These are phyloP conservation scores for Polyodon spathula DNA, from an alignment of 2,113 vertebrate species.

Conservation along the genomic window DNA sequence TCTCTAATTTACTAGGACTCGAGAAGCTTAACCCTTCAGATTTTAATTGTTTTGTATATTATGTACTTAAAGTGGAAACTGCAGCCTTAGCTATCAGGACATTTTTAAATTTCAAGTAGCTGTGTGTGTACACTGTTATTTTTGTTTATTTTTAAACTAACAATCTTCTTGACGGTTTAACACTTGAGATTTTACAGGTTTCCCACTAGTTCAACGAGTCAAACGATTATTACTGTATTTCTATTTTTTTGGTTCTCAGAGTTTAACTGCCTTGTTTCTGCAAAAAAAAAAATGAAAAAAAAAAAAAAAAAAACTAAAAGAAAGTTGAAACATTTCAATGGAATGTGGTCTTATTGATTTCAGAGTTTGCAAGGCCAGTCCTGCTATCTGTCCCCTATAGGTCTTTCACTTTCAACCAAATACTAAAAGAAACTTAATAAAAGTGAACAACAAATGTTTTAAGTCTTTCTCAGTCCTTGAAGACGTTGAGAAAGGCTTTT, in stretches of 20 bases:
- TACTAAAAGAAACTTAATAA: too few relatives aligned
- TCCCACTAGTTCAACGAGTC: slow-evolving; percentile 9
- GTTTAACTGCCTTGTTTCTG: slow-evolving; percentile 13
- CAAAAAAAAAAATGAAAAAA: slow-evolving; percentile 17
- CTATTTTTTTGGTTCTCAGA: slow-evolving; percentile 2
- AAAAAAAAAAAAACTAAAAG: not conserved
- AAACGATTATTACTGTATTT: not conserved
- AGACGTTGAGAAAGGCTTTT: too few relatives aligned
- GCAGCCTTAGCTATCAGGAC: slow-evolving; percentile 26
- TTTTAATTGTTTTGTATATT: slow-evolving; percentile 38
- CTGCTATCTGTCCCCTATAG: too few relatives aligned
- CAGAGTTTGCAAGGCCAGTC: not conserved
- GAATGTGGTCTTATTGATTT: slow-evolving; percentile 12
- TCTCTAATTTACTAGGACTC: slow-evolving; percentile 16
- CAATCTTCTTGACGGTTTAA: slow-evolving; percentile 26
- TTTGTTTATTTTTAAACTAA: slow-evolving; percentile 37
- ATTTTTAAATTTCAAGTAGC: slow-evolving; percentile 16
- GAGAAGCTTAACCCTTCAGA: slow-evolving; percentile 13
- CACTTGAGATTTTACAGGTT: slow-evolving; percentile 41
- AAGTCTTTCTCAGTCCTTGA: too few relatives aligned
- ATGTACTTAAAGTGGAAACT: slow-evolving; percentile 33
- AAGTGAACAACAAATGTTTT: too few relatives aligned
- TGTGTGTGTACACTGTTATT: slow-evolving; percentile 28
- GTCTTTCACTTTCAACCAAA: too few relatives aligned
- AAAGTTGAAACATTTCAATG: slow-evolving; percentile 11